phyloP scores from a whole-genome alignment of 35 echinoderm and acorn worm species.

The Apostichopus japonicus region DNA sequence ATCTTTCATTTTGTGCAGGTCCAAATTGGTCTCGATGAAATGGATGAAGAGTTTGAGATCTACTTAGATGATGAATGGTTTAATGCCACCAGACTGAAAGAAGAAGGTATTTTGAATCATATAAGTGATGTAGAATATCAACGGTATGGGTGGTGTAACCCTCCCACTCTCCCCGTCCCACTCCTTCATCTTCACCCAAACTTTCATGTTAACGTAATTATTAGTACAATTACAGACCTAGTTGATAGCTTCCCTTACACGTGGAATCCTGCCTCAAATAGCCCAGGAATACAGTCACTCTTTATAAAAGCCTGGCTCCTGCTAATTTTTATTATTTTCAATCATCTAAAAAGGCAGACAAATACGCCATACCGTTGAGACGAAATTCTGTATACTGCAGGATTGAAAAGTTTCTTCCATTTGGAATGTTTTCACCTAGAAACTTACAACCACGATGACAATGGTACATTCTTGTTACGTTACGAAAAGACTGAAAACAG shows the following conservation, averaged over 20 bases:
- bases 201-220: no score
- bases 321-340: not conserved
- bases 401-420: not conserved
- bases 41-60: constrained; percentile 4
- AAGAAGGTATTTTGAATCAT: constrained; percentile 15
- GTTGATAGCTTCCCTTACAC: no score
- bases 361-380: not conserved
- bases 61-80: not conserved
- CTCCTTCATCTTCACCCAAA: no score
- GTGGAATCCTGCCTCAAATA: no score
- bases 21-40: constrained; percentile 38
- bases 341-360: not conserved
- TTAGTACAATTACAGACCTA: no score
- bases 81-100: not conserved
- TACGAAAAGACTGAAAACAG: not conserved
- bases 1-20: not conserved
- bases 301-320: not conserved
- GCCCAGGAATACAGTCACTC: no score
- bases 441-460: not conserved
- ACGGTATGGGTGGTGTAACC: not conserved
- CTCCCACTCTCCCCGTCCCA: no score
- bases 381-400: not conserved
- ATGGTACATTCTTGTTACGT: constrained; percentile 5
- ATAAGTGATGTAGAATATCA: not conserved
- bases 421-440: not conserved